Evolutionary conservation across 2,888 invertebrate species (phyloP).

Genomic region (Limnephilus rhombicus): DNA sequence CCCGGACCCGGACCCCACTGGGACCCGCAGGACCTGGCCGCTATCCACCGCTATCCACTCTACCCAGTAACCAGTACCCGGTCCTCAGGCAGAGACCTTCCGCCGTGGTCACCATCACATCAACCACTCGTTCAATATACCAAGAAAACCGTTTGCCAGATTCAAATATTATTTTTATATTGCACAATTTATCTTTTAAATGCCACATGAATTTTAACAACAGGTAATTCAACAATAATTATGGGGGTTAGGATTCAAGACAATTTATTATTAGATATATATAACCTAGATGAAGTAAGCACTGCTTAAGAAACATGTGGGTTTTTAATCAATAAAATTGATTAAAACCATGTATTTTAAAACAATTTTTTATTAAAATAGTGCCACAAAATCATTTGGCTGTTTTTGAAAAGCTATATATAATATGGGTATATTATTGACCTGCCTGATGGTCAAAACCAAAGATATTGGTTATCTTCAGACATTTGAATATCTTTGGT

Average conservation of each 20-base stretch:
- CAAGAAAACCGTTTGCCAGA: neutral
- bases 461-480: too few relatives aligned
- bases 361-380: too few relatives aligned
- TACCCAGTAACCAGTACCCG: neutral
- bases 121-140: neutral
- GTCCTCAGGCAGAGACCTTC: neutral
- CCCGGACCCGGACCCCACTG: constrained; percentile 39
- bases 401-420: too few relatives aligned
- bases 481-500: too few relatives aligned
- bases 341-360: too few relatives aligned
- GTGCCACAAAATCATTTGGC: too few relatives aligned
- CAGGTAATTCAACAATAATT: too few relatives aligned
- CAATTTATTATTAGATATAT: neutral
- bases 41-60: constrained; percentile 5
- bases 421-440: neutral
- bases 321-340: too few relatives aligned
- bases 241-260: neutral
- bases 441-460: neutral
- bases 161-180: neutral
- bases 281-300: too few relatives aligned
- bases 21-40: constrained; percentile 21
- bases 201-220: neutral
- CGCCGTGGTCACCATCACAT: neutral
- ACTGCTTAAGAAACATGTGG: too few relatives aligned
- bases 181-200: neutral